Conservation (phyloP, 2,797 vertebrate genomes). For the Atherinosoma microstoma region DNA sequence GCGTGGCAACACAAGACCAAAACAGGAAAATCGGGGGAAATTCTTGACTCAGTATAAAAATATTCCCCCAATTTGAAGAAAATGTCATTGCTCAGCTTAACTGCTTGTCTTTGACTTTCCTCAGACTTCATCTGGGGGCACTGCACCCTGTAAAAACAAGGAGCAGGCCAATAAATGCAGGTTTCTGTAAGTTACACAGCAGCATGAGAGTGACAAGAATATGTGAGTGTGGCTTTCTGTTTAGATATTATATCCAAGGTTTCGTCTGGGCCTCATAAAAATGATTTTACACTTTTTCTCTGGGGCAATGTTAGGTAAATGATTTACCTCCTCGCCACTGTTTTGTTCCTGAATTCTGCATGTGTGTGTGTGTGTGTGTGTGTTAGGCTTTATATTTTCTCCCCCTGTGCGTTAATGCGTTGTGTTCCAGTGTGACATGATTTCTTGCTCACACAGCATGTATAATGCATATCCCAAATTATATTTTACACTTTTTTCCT, state of each 20-base stretch:
- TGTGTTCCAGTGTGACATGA: constrained; percentile 54
- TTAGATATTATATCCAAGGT: constrained; percentile 31
- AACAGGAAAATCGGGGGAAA: constrained; percentile 69
- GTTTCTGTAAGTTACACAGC: constrained; percentile 37
- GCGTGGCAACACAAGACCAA: constrained; percentile 38
- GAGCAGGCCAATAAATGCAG: constrained; percentile 43
- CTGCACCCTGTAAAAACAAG: constrained; percentile 32
- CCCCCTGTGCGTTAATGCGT: constrained; percentile 41
- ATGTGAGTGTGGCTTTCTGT: constrained; percentile 37
- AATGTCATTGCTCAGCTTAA: constrained; percentile 54
- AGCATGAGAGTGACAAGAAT: constrained; percentile 36
- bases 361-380: constrained; percentile 5
- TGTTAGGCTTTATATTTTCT: constrained; percentile 42
- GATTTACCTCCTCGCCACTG: constrained; percentile 68
- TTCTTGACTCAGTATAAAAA: constrained; percentile 64
- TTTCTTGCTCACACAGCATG: constrained; percentile 70
- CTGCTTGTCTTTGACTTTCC: constrained; percentile 43
- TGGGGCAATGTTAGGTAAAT: constrained; percentile 64
- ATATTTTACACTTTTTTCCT: constrained; percentile 71
- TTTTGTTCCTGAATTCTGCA: constrained; percentile 39
- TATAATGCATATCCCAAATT: constrained; percentile 80
- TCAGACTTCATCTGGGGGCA: constrained; percentile 34
- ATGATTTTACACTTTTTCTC: constrained; percentile 64
- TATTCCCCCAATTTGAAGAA: constrained; percentile 51
- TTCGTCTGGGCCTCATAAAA: constrained; percentile 57